phyloP scores from a whole-genome alignment of 2,113 vertebrate species.

The Rana temporaria region DNA sequence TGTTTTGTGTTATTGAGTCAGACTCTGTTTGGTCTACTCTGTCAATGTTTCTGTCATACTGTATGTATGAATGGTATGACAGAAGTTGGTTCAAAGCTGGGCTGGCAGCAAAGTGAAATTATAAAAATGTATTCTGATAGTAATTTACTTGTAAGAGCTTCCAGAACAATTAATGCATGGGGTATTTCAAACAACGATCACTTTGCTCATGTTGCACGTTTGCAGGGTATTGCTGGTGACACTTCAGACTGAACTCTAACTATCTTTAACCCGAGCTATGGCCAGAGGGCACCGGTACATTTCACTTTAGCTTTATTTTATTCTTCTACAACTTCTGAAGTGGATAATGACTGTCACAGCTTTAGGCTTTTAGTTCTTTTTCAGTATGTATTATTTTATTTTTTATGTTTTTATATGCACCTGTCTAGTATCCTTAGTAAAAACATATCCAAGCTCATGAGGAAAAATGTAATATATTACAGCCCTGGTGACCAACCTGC shows the following conservation, averaged over 20 bases:
- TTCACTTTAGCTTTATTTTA: neutral
- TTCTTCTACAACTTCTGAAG: neutral
- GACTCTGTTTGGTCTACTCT: conserved; percentile 57
- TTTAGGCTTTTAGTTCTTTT: neutral
- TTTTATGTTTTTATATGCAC: too few relatives aligned
- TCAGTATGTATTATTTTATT: neutral
- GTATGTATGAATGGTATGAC: conserved; percentile 28
- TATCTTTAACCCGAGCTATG: neutral
- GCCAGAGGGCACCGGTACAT: neutral
- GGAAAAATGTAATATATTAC: too few relatives aligned
- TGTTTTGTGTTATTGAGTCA: conserved; percentile 53
- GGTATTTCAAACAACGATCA: neutral
- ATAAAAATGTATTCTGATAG: conserved; percentile 16
- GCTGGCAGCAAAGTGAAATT: conserved; percentile 15
- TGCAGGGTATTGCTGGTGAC: conserved; percentile 2
- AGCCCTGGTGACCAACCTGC: too few relatives aligned
- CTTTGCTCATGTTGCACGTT: neutral
- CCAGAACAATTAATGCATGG: conserved; percentile 33
- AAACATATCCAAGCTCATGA: too few relatives aligned
- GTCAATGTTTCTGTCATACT: conserved; percentile 50
- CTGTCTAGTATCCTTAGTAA: too few relatives aligned
- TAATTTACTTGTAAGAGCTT: conserved; percentile 27
- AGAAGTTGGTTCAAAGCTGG: conserved; percentile 53
- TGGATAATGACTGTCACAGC: too few relatives aligned
- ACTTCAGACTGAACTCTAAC: neutral